Conservation (phyloP, 2,888 invertebrate genomes). For the Caenorhabditis parvicauda region DNA sequence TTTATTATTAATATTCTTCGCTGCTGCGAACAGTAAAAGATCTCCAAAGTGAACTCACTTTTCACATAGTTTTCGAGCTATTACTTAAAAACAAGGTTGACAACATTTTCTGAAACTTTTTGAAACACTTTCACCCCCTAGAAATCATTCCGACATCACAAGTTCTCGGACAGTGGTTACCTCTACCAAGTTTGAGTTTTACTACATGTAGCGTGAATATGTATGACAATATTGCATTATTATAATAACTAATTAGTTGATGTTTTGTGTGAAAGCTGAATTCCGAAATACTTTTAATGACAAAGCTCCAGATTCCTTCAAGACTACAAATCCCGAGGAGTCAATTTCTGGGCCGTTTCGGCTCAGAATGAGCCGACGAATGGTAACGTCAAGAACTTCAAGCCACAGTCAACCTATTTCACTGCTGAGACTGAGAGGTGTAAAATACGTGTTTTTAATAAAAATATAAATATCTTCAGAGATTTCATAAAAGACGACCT, state of each 20-base stretch:
- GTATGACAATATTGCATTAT: too few species aligned
- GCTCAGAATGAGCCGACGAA: constrained; percentile 81
- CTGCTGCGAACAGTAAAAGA: too few species aligned
- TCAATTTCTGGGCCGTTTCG: constrained; percentile 76
- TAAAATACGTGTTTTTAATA: too few species aligned
- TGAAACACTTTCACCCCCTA: too few species aligned
- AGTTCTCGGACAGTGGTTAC: not conserved
- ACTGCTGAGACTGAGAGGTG: constrained; percentile 28
- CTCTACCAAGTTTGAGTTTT: not conserved
- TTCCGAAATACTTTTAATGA: not conserved
- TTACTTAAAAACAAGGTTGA: too few species aligned
- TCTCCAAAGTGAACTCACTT: too few species aligned
- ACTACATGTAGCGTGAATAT: too few species aligned
- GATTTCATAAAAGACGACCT: constrained; percentile 75
- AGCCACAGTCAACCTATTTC: constrained; percentile 76
- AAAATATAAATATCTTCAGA: constrained; percentile 63
- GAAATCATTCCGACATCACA: not conserved
- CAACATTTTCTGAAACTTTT: constrained; percentile 1
- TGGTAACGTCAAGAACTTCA: constrained; percentile 62
- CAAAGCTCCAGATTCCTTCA: constrained; percentile 73
- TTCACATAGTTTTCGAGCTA: too few species aligned
- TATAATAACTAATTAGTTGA: too few species aligned
- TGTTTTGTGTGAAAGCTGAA: too few species aligned
- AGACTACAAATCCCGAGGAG: constrained; percentile 73
- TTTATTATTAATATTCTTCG: too few species aligned